Evolutionary conservation across 2,113 vertebrate genomes (phyloP).

Genomic region (Panthera leo): DNA sequence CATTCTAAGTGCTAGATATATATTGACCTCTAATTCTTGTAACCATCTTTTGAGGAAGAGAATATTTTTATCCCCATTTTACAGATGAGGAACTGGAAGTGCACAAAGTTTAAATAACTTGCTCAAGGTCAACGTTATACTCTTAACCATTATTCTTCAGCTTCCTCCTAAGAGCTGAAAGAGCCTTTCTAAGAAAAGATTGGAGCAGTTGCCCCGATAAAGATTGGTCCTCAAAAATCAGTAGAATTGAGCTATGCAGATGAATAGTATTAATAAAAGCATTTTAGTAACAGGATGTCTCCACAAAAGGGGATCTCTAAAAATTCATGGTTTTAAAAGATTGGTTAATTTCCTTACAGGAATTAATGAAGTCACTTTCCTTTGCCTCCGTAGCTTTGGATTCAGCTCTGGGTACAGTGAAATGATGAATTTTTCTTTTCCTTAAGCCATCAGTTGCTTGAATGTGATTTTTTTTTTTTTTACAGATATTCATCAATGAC

Average conservation of each 20-base stretch:
- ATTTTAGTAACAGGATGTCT: background rate
- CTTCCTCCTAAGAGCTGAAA: background rate
- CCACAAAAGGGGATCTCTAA: background rate
- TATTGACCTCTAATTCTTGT: background rate
- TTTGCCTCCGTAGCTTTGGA: background rate
- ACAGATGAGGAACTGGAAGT: background rate
- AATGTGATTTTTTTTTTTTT: slow-evolving; percentile 12
- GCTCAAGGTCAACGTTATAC: background rate
- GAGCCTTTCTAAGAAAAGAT: background rate
- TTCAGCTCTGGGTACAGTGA: background rate
- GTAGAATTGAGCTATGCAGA: background rate
- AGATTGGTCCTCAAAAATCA: background rate
- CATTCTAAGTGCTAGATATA: background rate
- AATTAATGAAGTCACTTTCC: background rate
- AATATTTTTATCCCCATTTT: background rate
- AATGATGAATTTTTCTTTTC: background rate
- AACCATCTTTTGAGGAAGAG: background rate
- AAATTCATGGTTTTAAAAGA: background rate
- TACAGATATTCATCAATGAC: background rate
- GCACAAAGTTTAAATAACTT: slow-evolving; percentile 38
- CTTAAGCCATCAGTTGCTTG: slow-evolving; percentile 19
- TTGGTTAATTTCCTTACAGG: background rate
- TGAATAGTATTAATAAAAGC: background rate
- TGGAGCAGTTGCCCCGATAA: background rate
- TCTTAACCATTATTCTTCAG: background rate